Base-by-base conservation (phyloP, 2,113 vertebrate species). In the Panthera leo region DNA sequence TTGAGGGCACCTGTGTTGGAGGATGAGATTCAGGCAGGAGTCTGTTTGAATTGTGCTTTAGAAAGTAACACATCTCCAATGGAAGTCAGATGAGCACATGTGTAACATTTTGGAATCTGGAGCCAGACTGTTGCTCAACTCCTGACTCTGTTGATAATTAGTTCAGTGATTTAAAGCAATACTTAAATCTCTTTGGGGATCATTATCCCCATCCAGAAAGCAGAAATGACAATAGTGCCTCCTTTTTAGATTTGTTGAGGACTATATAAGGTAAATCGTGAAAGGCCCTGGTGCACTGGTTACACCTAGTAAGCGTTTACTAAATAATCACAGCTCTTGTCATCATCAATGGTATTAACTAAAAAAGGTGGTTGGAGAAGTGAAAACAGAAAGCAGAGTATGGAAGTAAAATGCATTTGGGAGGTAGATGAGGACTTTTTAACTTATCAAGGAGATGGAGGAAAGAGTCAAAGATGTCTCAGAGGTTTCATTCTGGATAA, bases 401-500 rank as follows among this genome's bases (percentile, higher is more conserved):
- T 4, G 31, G n/a, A 95, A 78, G 34, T 31, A 25, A 82, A 88
- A 83, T 10, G 27, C 23, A 14, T 80, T 86, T 63, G 67, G n/a
- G 73, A 86, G 14, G 19, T 78, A 88, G 67, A 1, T 29, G 42
- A 83, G 48, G 14, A 75, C 36, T 89, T 94, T 95, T n/a, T 15
- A 83, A 42, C 14, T 83, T 84, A 63, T 27, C 67, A 68, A 19
- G 36, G 21, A 19, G 82, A 55, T 86, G 31, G 29, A 23, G 11
- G 18, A 68, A 93, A 31, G 7, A 91, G 39, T 48, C 48, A 85
- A 92, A 84, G 71, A 63, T 63, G 36, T 55, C 94, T 95, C 82
- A 85, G 71, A 89, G 76, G 76, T 92, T 96, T 91, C 89, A 82
- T 78, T 94, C 39, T 82, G 42, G 15, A 15, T 78, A 70, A 88